phyloP scores from a whole-genome alignment of 2,797 vertebrate species.

The Dendrocincla fuliginosa region DNA sequence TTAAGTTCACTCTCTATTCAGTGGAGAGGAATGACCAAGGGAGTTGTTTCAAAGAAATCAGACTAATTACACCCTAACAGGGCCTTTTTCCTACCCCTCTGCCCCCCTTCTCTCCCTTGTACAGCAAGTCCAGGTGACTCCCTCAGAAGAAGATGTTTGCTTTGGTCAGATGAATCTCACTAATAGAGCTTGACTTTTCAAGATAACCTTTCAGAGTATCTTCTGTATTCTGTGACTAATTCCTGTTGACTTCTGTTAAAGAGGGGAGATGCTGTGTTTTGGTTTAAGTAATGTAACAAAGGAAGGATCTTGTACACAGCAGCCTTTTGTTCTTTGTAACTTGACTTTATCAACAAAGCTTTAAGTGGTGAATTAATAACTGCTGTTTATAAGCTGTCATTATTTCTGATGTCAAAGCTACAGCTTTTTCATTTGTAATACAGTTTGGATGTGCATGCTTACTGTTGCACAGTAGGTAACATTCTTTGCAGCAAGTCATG shows the following conservation, averaged over 20 bases:
- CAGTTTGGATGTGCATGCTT: neutral
- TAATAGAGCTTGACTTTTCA: neutral
- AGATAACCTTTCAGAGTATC: neutral
- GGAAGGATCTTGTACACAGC: neutral
- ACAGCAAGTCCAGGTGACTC: neutral
- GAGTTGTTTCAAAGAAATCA: neutral
- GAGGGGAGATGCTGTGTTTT: neutral
- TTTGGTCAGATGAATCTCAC: neutral
- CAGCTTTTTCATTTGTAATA: neutral
- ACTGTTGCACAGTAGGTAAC: neutral
- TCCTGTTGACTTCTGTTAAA: neutral
- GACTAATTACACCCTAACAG: neutral
- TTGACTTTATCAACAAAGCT: neutral
- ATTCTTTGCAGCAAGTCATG: neutral
- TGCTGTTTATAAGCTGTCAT: neutral
- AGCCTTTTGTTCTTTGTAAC: neutral
- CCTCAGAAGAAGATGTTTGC: neutral
- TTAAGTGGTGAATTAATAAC: neutral
- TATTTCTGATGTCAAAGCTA: slow-evolving; percentile 1
- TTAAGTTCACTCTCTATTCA: neutral
- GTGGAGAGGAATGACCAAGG: neutral
- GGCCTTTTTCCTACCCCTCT: neutral
- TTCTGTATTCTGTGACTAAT: neutral
- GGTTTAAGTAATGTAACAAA: neutral
- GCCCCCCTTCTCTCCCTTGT: rapidly evolving